Conservation (phyloP, 1,140 invertebrate genomes). For the Drosophila dunni region DNA sequence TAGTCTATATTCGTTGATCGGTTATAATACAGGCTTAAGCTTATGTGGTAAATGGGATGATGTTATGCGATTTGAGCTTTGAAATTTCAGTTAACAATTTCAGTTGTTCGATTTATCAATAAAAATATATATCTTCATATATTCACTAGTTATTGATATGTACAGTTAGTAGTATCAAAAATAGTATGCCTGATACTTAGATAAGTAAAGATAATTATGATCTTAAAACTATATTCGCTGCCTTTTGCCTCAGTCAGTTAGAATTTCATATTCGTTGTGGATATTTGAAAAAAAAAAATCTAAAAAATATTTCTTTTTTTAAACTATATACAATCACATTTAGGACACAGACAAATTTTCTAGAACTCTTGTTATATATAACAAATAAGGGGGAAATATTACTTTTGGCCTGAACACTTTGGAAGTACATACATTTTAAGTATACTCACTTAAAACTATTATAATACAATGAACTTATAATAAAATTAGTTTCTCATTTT, state of each 20-base stretch:
- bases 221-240: constrained; percentile 57
- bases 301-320: constrained; percentile 3
- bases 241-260: constrained; percentile 70
- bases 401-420: constrained; percentile 81
- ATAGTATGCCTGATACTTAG: constrained; percentile 46
- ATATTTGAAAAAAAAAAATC: constrained; percentile 6
- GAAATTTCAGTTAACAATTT: constrained; percentile 40
- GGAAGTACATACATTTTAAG: constrained; percentile 58
- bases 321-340: constrained; percentile 56
- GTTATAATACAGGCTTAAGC: constrained; percentile 17
- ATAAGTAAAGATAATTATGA: constrained; percentile 40
- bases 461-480: constrained; percentile 62
- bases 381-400: constrained; percentile 47
- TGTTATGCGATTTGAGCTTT: constrained; percentile 8
- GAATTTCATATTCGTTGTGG: constrained; percentile 71
- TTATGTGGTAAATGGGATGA: constrained; percentile 5
- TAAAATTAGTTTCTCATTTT: constrained; percentile 14
- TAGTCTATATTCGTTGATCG: constrained; percentile 19
- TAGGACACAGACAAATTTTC: constrained; percentile 30
- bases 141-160: constrained; percentile 18
- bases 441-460: constrained; percentile 39
- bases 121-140: constrained; percentile 3
- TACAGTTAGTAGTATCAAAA: constrained; percentile 43
- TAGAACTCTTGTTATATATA: constrained; percentile 18
- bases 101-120: constrained; percentile 35